These are phyloP conservation scores for Paragorgia papillata DNA, from an alignment of 92 coral and sea anemone species.

Conservation along the genomic window DNA sequence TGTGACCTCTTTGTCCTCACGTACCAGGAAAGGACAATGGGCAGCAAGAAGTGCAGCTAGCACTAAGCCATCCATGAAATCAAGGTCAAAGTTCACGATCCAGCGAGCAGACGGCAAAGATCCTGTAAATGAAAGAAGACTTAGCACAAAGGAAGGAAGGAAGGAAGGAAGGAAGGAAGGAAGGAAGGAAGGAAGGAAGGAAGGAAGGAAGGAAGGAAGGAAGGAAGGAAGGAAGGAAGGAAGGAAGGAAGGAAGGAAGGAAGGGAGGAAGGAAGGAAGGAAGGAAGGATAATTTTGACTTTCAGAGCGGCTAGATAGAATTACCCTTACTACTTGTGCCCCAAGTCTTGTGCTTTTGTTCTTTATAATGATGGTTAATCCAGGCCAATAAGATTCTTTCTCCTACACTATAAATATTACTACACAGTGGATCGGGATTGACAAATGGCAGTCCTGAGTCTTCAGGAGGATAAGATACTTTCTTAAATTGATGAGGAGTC, in stretches of 20 bases:
- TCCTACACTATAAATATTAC: conserved; percentile 97
- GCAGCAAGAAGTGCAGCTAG: conserved; percentile 88
- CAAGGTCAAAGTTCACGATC: conserved; percentile 96
- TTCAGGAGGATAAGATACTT: conserved; percentile 73
- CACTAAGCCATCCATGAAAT: conserved; percentile 96
- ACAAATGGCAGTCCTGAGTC: conserved; percentile 64
- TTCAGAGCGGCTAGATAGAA: too few relatives aligned
- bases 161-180: neutral
- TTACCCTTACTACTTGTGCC: conserved; percentile 81
- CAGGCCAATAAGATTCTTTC: conserved; percentile 89
- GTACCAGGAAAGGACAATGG: conserved; percentile 90
- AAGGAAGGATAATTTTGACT: too few relatives aligned
- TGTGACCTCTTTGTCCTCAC: too few relatives aligned
- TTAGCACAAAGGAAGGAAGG: neutral
- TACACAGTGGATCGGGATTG: conserved; percentile 88
- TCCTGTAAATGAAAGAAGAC: conserved; percentile 35
- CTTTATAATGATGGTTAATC: conserved; percentile 91
- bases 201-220: too few relatives aligned
- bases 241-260: too few relatives aligned
- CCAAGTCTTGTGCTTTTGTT: conserved; percentile 81
- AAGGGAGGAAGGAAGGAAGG: too few relatives aligned
- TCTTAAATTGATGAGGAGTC: conserved; percentile 96
- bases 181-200: too few relatives aligned
- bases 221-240: too few relatives aligned
- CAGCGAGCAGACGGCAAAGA: conserved; percentile 88